These are phyloP conservation scores for Cydia pomonella DNA, from an alignment of 1,140 invertebrate genomes.

Conservation along the genomic window DNA sequence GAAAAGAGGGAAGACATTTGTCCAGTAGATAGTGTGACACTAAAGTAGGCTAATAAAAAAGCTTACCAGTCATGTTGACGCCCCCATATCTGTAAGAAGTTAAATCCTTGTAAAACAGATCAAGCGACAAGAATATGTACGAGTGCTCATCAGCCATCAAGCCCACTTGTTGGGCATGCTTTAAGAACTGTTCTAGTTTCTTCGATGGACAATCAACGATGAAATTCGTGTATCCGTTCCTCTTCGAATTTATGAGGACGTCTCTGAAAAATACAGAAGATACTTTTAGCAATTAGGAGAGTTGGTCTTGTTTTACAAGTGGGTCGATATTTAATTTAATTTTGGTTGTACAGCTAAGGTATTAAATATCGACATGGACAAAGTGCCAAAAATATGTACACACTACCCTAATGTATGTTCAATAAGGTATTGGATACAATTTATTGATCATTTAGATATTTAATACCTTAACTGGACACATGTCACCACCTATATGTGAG, in stretches of 20 bases:
- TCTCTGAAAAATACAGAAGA: conserved; percentile 52
- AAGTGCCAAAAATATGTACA: no score
- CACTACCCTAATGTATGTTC: no score
- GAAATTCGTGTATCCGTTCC: conserved; percentile 85
- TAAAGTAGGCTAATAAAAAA: neutral
- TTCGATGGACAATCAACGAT: conserved; percentile 89
- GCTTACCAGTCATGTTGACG: conserved; percentile 89
- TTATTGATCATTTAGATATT: no score
- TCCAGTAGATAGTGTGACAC: neutral
- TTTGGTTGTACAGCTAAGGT: no score
- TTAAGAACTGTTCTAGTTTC: conserved; percentile 85
- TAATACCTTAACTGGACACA: no score
- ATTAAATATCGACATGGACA: no score
- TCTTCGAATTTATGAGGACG: conserved; percentile 71
- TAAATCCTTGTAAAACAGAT: conserved; percentile 90
- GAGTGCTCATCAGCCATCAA: conserved; percentile 88
- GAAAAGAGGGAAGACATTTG: no score
- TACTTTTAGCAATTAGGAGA: neutral
- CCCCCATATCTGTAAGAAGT: conserved; percentile 90
- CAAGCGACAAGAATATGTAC: conserved; percentile 89
- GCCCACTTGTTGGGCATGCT: conserved; percentile 90
- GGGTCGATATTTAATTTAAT: no score
- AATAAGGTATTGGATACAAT: no score
- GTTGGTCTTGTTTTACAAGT: no score
- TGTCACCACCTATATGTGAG: no score